These are phyloP conservation scores for Spilarctia lutea DNA, from an alignment of 2,888 invertebrate species.

Conservation along the genomic window DNA sequence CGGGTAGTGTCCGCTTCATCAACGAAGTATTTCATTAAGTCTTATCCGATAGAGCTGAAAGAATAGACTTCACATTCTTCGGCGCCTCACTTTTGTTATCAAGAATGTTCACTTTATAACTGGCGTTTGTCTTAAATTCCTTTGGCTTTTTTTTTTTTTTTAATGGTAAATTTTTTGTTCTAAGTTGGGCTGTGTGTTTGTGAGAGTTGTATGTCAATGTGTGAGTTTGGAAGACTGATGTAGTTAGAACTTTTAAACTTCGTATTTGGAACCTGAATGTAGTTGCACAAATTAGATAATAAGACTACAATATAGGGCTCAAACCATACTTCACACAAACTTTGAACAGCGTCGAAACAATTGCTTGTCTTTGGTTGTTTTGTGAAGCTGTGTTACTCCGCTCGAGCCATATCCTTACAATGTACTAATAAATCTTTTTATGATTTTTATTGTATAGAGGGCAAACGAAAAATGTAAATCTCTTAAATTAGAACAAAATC, in stretches of 20 bases:
- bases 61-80: slow-evolving; percentile 81
- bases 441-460: too few species aligned
- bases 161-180: slow-evolving; percentile 15
- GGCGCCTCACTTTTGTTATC: slow-evolving; percentile 76
- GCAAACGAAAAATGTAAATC: too few species aligned
- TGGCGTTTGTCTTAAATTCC: slow-evolving; percentile 69
- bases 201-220: background rate
- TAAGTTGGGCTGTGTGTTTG: background rate
- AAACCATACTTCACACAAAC: too few species aligned
- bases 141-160: slow-evolving; percentile 60
- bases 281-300: background rate
- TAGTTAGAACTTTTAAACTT: background rate
- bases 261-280: background rate
- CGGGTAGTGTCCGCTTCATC: slow-evolving; percentile 69
- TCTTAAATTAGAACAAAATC: background rate
- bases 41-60: slow-evolving; percentile 72
- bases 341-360: too few species aligned
- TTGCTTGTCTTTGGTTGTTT: background rate
- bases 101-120: slow-evolving; percentile 83
- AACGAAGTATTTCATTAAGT: slow-evolving; percentile 85
- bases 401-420: too few species aligned
- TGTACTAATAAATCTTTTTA: too few species aligned
- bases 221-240: background rate
- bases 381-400: too few species aligned
- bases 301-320: background rate